These are phyloP conservation scores for Empidonax traillii DNA, from an alignment of 2,113 vertebrate genomes.

Conservation along the genomic window DNA sequence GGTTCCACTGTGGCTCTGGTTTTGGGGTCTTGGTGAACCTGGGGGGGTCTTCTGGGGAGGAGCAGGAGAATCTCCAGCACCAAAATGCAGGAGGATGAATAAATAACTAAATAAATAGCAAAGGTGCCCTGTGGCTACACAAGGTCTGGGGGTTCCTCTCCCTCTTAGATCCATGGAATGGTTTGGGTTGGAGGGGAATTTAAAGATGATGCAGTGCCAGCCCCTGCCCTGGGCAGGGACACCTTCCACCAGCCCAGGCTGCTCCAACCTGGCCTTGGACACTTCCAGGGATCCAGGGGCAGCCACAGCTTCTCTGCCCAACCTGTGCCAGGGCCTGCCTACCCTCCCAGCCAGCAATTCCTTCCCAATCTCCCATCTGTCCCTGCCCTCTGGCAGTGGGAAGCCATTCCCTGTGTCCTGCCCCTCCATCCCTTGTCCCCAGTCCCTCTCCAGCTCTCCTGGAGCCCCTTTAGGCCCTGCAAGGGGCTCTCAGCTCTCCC, in stretches of 20 bases:
- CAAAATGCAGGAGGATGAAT: neutral
- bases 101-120: neutral
- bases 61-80: neutral
- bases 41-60: neutral
- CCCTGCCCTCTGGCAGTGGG: neutral
- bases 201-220: neutral
- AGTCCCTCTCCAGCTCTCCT: neutral
- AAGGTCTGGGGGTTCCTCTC: neutral
- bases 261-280: neutral
- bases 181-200: neutral
- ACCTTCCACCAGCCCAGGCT: neutral
- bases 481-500: neutral
- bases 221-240: neutral
- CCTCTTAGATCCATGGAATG: neutral
- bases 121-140: fast-evolving
- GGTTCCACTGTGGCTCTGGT: no score
- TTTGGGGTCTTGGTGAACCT: neutral
- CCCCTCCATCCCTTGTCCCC: neutral
- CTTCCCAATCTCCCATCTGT: neutral
- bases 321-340: no score
- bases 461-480: neutral
- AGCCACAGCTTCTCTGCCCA: neutral
- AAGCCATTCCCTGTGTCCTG: neutral
- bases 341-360: neutral
- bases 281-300: neutral